A percentile compares a stretch with the other conserved stretches of the same genome.
phyloP scores from a whole-genome alignment of 2,888 invertebrate species.

The Caradrina kadenii region DNA sequence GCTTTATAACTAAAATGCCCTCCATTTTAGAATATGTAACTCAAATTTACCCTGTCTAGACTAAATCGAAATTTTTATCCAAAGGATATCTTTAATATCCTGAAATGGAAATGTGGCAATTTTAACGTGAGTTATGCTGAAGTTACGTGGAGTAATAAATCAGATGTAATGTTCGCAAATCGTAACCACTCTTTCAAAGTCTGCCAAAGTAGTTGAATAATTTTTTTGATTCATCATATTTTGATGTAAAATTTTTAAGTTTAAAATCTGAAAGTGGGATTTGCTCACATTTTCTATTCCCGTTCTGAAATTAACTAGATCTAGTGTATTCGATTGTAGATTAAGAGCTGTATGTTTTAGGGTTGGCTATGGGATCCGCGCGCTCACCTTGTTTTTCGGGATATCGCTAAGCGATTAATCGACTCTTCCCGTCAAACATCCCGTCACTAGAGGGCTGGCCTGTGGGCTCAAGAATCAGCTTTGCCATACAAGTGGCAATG shows the following conservation, averaged over 20 bases:
- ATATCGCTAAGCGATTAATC: too few relatives aligned
- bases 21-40: neutral
- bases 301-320: too few relatives aligned
- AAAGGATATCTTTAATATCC: conserved; percentile 31
- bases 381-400: too few relatives aligned
- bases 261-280: neutral
- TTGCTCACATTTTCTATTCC: neutral
- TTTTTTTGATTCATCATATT: conserved; percentile 8
- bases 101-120: conserved; percentile 28
- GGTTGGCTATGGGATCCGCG: too few relatives aligned
- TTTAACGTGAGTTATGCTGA: conserved; percentile 12
- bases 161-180: conserved; percentile 4
- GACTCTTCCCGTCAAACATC: too few relatives aligned
- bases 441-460: too few relatives aligned
- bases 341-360: too few relatives aligned
- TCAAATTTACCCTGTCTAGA: conserved; percentile 26
- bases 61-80: conserved; percentile 32
- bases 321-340: too few relatives aligned
- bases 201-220: neutral
- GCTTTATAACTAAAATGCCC: conserved; percentile 17
- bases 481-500: too few relatives aligned
- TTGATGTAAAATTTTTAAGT: neutral
- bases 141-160: conserved; percentile 27
- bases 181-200: neutral
- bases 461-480: too few relatives aligned